Conservation (phyloP, 2,797 vertebrate species). For the Sebastes jordani region DNA sequence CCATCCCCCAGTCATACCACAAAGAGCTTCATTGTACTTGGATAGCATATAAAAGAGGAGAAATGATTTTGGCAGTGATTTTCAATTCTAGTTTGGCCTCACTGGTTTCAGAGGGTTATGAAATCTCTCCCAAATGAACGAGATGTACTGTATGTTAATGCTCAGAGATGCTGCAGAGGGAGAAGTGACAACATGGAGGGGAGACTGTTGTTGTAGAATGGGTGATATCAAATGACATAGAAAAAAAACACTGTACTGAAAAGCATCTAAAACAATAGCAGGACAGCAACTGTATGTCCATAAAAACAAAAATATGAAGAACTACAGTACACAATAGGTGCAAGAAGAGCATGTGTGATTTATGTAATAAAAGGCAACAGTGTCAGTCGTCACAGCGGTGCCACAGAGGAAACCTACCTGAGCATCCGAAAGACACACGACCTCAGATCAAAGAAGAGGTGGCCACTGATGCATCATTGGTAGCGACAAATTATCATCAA, state of each 20-base stretch:
- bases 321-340: neutral
- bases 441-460: slow-evolving; percentile 49
- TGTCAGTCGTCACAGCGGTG: neutral
- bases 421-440: slow-evolving; percentile 30
- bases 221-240: neutral
- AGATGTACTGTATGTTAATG: neutral
- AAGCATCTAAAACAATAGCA: neutral
- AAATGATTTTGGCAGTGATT: slow-evolving; percentile 57
- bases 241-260: neutral
- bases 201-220: neutral
- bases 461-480: slow-evolving; percentile 65
- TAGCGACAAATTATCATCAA: slow-evolving; percentile 68
- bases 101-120: slow-evolving; percentile 16
- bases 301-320: neutral
- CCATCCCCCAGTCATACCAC: slow-evolving; percentile 66
- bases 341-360: neutral
- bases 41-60: slow-evolving; percentile 60
- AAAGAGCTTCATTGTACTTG: slow-evolving; percentile 69
- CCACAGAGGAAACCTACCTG: slow-evolving; percentile 51
- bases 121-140: slow-evolving; percentile 28
- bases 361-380: slow-evolving; percentile 3
- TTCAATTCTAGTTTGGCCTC: slow-evolving; percentile 52
- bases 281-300: neutral
- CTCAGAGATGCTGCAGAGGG: neutral
- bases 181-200: neutral